Evolutionary conservation across 2,888 invertebrate species (phyloP), one percentile per base, ranked within the genome.

Genomic region (Epinotia ramella): DNA sequence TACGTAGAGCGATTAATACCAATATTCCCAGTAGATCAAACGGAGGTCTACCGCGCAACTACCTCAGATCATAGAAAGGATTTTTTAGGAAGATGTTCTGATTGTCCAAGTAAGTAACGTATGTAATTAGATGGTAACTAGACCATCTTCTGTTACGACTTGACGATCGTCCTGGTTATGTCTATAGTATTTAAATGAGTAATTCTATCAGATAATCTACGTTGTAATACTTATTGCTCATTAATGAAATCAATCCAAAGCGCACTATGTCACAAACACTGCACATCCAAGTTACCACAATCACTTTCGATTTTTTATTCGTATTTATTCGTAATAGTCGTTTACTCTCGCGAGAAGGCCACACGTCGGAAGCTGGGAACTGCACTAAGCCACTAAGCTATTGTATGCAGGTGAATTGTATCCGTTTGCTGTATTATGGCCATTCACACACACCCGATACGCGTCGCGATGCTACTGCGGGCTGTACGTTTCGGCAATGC

Each of bases 331-430:
- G 77, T 77, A 76, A 68, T 62, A 75, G 76, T 73, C 80, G 82
- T 80, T 81, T 82, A 81, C 82, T 76, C 77, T 83, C 82, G 84
- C 86, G 84, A 88, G 87, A 87, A 87, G 87, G 88, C 89, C 89
- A 88, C 88, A 88, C 91, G 92, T 89, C 89, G 89, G 91, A 92
- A 90, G 91, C 93, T 92, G 93, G 84, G 91, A 89, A 88, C 89
- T 86, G 87, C 91, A 91, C 89, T 89, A 90, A 88, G 90, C 93
- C 90, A 88, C 89, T 87, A 89, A 89, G 85, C 95, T 90, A 92
- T 95, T 95, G 89, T 95, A 95, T 88, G 95, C 92, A 89, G 94
- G 94, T 91, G 91, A 87, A 93, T 92, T 91, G 91, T 93, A 85
- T 89, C 89, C 87, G 88, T 89, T 90, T 88, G 89, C 87, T 86